phyloP scores from a whole-genome alignment of 2,888 invertebrate genomes.

The Eucera pruinosa region DNA sequence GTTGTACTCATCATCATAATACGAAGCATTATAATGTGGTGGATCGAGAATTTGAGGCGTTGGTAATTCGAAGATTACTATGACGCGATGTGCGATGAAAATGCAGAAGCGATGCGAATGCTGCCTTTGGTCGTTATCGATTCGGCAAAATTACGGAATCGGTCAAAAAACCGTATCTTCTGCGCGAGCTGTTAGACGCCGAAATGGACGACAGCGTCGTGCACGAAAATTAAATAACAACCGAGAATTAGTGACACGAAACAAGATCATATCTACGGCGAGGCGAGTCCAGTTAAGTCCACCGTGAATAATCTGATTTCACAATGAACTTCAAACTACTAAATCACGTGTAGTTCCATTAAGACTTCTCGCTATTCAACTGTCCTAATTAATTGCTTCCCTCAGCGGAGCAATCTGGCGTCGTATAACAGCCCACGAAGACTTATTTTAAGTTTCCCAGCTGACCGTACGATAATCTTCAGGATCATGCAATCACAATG shows the following conservation, averaged over 20 bases:
- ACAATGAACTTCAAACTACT: slow-evolving; percentile 11
- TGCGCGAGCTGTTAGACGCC: too few species aligned
- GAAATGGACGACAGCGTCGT: neutral
- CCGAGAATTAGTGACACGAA: neutral
- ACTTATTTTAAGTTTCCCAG: neutral
- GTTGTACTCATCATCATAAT: too few species aligned
- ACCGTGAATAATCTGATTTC: slow-evolving; percentile 2
- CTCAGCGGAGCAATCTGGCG: neutral
- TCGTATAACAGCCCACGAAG: neutral
- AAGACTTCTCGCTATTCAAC: neutral
- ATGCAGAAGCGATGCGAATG: too few species aligned
- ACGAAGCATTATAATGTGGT: too few species aligned
- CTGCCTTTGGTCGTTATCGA: too few species aligned
- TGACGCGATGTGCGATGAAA: too few species aligned
- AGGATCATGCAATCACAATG: neutral
- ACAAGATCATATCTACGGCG: slow-evolving; percentile 3
- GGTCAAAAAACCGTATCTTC: too few species aligned
- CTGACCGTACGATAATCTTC: too few species aligned
- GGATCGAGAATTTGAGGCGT: too few species aligned
- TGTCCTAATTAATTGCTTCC: slow-evolving; percentile 12
- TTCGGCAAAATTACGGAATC: too few species aligned
- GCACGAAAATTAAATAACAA: neutral
- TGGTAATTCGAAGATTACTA: too few species aligned
- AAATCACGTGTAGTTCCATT: slow-evolving; percentile 1
- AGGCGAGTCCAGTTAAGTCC: slow-evolving; percentile 8